These are phyloP conservation scores for Megaustenia siamemsis DNA, from an alignment of 2,888 invertebrate genomes.

Conservation along the genomic window DNA sequence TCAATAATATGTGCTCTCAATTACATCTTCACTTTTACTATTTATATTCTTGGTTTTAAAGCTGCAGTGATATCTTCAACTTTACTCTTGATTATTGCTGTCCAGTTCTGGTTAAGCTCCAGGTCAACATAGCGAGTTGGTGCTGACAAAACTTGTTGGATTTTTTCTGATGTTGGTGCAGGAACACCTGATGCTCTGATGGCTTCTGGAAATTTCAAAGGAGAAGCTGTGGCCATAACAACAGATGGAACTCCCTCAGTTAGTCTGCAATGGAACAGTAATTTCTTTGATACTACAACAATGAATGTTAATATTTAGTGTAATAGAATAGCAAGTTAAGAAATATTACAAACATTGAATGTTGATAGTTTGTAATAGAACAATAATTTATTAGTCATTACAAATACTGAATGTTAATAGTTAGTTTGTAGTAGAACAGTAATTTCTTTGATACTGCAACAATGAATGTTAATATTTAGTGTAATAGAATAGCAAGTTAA, in stretches of 20 bases:
- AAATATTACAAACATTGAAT: no score
- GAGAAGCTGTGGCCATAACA: conserved; percentile 80
- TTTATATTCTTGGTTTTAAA: not conserved
- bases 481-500: no score
- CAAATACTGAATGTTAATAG: no score
- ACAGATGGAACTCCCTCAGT: conserved; percentile 60
- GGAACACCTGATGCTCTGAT: conserved; percentile 74
- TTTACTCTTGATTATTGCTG: conserved; percentile 65
- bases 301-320: no score
- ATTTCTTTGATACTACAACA: not conserved
- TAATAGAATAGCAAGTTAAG: no score
- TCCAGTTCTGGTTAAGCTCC: conserved; percentile 74
- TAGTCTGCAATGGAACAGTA: conserved; percentile 38
- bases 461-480: no score
- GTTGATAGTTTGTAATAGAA: no score
- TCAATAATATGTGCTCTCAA: no score
- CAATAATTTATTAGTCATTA: no score
- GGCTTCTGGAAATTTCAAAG: conserved; percentile 80
- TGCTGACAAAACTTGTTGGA: conserved; percentile 62
- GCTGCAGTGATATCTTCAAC: conserved; percentile 61
- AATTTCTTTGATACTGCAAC: not conserved
- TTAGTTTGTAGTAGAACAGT: conserved; percentile 39
- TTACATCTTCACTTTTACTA: no score
- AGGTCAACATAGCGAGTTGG: conserved; percentile 70
- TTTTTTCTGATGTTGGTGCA: conserved; percentile 57